phyloP scores from a whole-genome alignment of 2,888 invertebrate genomes.

The Malacosoma neustria region DNA sequence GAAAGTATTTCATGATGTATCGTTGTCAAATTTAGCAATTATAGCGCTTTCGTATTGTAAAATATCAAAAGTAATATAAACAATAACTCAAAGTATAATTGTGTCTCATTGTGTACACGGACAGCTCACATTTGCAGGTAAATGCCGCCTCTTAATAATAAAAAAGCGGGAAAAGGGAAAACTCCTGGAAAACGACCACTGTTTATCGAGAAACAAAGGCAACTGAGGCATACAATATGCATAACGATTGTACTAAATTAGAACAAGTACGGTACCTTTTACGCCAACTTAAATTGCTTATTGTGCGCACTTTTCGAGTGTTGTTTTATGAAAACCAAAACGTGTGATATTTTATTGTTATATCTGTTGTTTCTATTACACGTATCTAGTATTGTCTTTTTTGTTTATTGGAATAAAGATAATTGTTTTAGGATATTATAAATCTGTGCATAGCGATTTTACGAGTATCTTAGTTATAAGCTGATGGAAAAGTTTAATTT shows the following conservation, averaged over 20 bases:
- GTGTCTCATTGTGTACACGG: conserved; percentile 29
- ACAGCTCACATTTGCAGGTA: conserved; percentile 51
- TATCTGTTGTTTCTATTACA: too few relatives aligned
- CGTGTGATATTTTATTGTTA: not conserved
- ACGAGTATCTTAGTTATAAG: too few relatives aligned
- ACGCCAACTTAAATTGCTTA: conserved; percentile 54
- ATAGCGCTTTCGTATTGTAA: too few relatives aligned
- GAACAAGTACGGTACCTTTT: conserved; percentile 46
- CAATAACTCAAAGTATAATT: conserved; percentile 9
- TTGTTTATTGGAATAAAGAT: too few relatives aligned
- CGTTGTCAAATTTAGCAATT: too few relatives aligned
- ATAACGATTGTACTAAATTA: conserved; percentile 69
- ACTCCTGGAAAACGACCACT: conserved; percentile 46
- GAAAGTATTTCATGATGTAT: too few relatives aligned
- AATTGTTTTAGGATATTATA: too few relatives aligned
- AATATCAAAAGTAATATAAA: not conserved
- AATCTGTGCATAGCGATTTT: too few relatives aligned
- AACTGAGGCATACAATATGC: conserved; percentile 61
- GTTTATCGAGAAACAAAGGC: conserved; percentile 64
- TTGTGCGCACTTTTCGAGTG: conserved; percentile 40
- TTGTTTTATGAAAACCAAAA: conserved; percentile 8
- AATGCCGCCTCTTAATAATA: conserved; percentile 54
- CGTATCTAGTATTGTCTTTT: too few relatives aligned
- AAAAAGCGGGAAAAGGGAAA: conserved; percentile 51
- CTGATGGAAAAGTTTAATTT: too few relatives aligned